Evolutionary conservation across 2,797 vertebrate genomes (phyloP), one percentile per base, ranked within the genome.

Genomic region (Florisuga fusca): DNA sequence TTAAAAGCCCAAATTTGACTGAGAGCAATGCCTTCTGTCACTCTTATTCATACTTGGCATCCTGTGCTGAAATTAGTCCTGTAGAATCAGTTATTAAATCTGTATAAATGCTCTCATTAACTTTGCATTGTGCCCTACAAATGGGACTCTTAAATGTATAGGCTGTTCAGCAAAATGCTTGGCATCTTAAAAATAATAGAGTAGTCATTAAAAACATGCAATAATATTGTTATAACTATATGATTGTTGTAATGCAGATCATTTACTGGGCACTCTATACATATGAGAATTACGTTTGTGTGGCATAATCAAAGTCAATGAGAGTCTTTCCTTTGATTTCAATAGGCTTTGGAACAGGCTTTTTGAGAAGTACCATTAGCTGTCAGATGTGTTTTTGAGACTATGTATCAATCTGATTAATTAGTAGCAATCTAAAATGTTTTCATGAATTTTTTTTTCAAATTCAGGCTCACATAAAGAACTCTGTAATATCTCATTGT

Each of bases 341-440:
- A 94, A 81, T 93, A 84, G 83, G 45, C 62, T 94, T 91, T 94
- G 79, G 46, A 93, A 84, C 85, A 86, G 73, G 73, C 78, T 85
- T 26, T 91, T 81, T 92, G 76, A 55, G 26, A 90, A 94, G 84
- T 75, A 58, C 84, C 82, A 88, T 96, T 94, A 94, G 43, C 87
- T 95, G 93, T 96, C 95, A 94, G 89, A 94, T 94, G 89, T 66
- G 85, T 8, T 90, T 96, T 94, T 94, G 89, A 95, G 69, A 78
- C 79, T 85, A n/a, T 79, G 55, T 89, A 90, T 95, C 94, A 88
- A 94, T 96, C 91, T 88, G 89, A 89, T 94, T 92, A 94, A 96
- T 96, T 96, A 91, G 73, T 22, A 81, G 87, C 76, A 91, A 91
- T 95, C 91, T 90, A 62, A 94, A 91, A 90, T 96, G 85, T 95